These are phyloP conservation scores for Acrocephalus arundinaceus DNA, from an alignment of 2,113 vertebrate species.

Conservation along the genomic window DNA sequence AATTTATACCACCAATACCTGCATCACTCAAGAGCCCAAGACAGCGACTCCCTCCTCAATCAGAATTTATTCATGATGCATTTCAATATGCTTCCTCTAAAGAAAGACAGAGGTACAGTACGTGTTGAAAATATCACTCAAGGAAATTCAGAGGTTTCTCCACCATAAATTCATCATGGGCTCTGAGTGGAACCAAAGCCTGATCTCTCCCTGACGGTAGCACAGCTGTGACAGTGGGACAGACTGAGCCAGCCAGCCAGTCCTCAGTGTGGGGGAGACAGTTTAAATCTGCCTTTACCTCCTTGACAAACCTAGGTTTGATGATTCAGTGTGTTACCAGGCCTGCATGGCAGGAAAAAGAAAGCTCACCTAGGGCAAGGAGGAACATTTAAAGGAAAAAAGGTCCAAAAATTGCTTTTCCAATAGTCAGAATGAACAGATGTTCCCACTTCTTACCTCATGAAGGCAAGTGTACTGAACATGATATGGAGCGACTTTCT, in stretches of 20 bases:
- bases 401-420: not conserved
- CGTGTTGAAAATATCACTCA: not conserved
- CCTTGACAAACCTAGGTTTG: not conserved
- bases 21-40: not conserved
- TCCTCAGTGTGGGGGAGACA: fast-evolving
- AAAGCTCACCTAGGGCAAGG: not conserved
- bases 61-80: not conserved
- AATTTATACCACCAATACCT: not conserved
- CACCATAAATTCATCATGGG: not conserved
- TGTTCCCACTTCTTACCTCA: slow-evolving; percentile 79
- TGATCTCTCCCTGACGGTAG: not conserved
- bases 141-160: not conserved
- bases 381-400: not conserved
- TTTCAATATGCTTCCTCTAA: not conserved
- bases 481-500: slow-evolving; percentile 95
- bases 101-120: not conserved
- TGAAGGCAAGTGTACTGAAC: slow-evolving; percentile 96
- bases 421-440: not conserved
- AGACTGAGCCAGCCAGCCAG: not conserved
- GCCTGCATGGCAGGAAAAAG: not conserved
- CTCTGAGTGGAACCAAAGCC: not conserved
- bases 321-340: not conserved
- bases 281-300: not conserved
- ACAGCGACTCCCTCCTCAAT: not conserved
- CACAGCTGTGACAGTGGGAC: not conserved